Evolutionary conservation across 2,797 vertebrate genomes (phyloP).

Genomic region (Lepilemur ruficaudatus): DNA sequence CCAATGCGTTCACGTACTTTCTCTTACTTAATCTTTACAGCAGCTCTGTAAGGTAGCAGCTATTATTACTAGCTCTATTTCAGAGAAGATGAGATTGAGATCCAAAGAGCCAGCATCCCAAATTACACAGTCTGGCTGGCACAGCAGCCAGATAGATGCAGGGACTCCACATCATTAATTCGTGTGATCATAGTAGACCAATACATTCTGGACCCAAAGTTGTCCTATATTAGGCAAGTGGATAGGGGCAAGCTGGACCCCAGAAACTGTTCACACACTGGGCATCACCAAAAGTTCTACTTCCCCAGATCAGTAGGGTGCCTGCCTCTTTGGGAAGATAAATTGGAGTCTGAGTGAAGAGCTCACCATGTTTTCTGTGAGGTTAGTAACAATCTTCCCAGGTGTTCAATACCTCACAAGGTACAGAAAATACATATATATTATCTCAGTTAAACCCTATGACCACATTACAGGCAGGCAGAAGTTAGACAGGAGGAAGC

Average conservation of each 20-base stretch:
- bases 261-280: background rate
- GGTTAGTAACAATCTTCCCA: background rate
- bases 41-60: background rate
- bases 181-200: background rate
- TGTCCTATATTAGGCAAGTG: background rate
- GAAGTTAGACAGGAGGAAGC: background rate
- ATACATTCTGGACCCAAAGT: background rate
- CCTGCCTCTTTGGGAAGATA: background rate
- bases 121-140: background rate
- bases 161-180: background rate
- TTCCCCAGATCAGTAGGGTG: background rate
- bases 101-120: background rate
- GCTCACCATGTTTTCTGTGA: background rate
- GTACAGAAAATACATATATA: background rate
- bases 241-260: background rate
- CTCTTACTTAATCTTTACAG: background rate
- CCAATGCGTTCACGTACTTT: background rate
- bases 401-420: background rate
- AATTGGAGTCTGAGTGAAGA: background rate
- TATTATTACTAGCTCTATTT: background rate
- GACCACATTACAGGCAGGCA: background rate
- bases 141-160: background rate
- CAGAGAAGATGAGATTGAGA: background rate
- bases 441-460: background rate
- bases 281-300: background rate